Evolutionary conservation across 2,113 vertebrate genomes (phyloP).

Genomic region (Toxotes chatareus): DNA sequence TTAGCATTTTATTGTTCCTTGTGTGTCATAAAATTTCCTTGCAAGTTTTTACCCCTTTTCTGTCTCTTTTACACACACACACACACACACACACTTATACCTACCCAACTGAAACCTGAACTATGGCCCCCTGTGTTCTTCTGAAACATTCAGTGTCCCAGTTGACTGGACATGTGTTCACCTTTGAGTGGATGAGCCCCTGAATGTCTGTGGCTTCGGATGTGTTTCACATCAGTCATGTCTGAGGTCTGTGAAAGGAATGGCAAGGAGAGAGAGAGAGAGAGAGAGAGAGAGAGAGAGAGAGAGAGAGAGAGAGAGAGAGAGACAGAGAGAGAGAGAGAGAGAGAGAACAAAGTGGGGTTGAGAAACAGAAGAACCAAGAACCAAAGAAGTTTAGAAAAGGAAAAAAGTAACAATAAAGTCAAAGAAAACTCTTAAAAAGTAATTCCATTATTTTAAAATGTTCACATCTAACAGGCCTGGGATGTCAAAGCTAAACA

Average conservation of each 20-base stretch:
- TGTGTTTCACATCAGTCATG: slow-evolving; percentile 45
- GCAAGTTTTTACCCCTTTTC: too few species aligned
- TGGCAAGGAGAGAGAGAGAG: neutral
- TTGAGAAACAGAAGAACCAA: neutral
- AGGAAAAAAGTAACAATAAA: neutral
- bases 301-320: too few species aligned
- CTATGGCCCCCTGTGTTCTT: slow-evolving; percentile 26
- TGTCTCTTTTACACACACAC: too few species aligned
- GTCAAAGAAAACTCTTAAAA: neutral
- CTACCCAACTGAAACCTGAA: slow-evolving; percentile 25
- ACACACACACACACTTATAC: neutral
- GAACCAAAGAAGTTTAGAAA: neutral
- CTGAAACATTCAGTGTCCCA: slow-evolving; percentile 71
- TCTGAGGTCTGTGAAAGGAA: neutral
- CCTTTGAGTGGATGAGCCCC: slow-evolving; percentile 38
- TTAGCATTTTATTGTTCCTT: too few species aligned
- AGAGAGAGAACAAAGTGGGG: too few species aligned
- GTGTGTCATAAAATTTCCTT: too few species aligned
- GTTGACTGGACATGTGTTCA: slow-evolving; percentile 59
- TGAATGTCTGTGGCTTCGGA: neutral
- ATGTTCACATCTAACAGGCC: slow-evolving; percentile 8
- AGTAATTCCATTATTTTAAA: slow-evolving; percentile 17
- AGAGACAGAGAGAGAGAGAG: neutral
- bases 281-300: neutral
- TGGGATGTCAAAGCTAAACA: slow-evolving; percentile 7